These are phyloP conservation scores for Sciaenops ocellatus DNA, from an alignment of 2,797 vertebrate species.

Conservation along the genomic window DNA sequence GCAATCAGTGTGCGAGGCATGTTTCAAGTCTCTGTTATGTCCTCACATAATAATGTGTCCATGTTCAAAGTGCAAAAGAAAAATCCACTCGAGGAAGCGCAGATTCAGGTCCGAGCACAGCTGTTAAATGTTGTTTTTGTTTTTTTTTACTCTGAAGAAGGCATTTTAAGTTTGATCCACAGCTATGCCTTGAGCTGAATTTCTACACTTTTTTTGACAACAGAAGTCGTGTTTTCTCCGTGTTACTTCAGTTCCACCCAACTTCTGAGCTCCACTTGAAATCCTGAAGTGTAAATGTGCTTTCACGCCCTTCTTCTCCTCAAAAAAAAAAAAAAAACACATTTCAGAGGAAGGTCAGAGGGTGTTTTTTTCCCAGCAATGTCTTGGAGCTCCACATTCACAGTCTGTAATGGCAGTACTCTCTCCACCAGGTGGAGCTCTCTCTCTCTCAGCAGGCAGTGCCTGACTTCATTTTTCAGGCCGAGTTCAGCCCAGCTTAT, in stretches of 20 bases:
- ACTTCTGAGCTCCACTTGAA: background rate
- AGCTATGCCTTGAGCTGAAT: conserved; percentile 14
- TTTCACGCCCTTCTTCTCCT: background rate
- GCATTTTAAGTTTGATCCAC: background rate
- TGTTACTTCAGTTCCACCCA: background rate
- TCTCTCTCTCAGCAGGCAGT: conserved; percentile 21
- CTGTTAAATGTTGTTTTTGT: background rate
- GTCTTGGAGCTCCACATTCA: conserved; percentile 14
- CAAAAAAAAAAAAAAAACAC: background rate
- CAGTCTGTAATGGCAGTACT: conserved; percentile 37
- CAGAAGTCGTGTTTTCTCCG: background rate
- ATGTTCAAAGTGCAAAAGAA: conserved; percentile 50
- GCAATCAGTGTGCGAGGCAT: conserved; percentile 4
- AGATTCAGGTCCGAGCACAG: conserved; percentile 15
- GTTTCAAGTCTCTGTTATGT: conserved; percentile 16
- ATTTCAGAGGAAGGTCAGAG: background rate
- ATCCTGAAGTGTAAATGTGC: background rate
- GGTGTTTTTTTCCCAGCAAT: background rate
- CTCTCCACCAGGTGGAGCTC: conserved; percentile 54
- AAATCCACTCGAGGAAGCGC: background rate
- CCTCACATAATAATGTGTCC: conserved; percentile 29
- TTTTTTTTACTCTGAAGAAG: background rate
- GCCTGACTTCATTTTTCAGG: conserved; percentile 5
- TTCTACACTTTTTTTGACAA: conserved; percentile 3
- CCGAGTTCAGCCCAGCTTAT: background rate